phyloP scores from a whole-genome alignment of 2,113 vertebrate genomes.

The Tichodroma muraria region DNA sequence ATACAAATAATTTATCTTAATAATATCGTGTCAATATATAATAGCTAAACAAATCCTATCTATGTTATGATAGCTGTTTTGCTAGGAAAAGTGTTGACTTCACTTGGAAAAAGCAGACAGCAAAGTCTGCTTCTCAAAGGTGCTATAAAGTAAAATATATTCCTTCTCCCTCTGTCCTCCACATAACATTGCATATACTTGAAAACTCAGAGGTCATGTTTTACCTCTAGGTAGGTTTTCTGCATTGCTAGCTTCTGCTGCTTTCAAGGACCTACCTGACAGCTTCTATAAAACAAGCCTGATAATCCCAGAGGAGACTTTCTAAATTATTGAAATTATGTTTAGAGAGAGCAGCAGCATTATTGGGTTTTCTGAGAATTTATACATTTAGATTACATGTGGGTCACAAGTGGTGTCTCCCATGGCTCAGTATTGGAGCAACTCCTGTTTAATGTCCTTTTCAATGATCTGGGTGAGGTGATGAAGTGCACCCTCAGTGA shows the following conservation, averaged over 20 bases:
- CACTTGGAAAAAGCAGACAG: background rate
- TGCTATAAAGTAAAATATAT: background rate
- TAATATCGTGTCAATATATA: background rate
- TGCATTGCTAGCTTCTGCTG: background rate
- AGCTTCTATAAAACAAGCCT: background rate
- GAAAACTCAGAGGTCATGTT: background rate
- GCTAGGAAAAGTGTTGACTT: background rate
- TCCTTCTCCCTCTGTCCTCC: background rate
- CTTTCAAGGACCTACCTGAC: background rate
- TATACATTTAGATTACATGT: too few species aligned
- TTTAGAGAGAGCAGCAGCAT: background rate
- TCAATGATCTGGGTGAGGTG: background rate
- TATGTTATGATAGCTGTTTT: background rate
- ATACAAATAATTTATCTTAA: background rate
- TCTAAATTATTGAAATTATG: background rate
- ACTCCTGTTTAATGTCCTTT: background rate
- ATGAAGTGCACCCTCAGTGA: rapidly evolving
- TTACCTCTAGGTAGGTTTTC: background rate
- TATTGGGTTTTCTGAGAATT: background rate
- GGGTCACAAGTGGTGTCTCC: background rate
- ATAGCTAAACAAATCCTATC: background rate
- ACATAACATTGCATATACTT: background rate
- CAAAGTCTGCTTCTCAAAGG: background rate
- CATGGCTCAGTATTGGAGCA: background rate
- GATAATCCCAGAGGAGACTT: background rate